These are phyloP conservation scores for Cerceris ruficornis DNA, from an alignment of 2,888 invertebrate species.

Conservation along the genomic window DNA sequence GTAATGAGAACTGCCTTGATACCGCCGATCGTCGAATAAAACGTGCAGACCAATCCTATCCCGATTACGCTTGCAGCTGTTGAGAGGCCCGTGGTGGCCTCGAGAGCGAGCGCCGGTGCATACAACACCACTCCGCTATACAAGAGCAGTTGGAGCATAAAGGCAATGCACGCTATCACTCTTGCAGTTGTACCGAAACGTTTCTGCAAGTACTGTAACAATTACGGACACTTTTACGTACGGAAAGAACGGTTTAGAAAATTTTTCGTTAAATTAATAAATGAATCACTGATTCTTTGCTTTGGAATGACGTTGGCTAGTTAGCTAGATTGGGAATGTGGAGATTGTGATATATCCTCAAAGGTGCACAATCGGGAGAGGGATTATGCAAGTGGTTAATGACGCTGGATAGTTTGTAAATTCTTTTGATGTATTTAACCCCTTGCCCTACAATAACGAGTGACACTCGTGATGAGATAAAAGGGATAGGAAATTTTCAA, in stretches of 20 bases:
- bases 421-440: too few species aligned
- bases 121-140: constrained; percentile 96
- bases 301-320: too few species aligned
- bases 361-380: too few species aligned
- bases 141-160: constrained; percentile 93
- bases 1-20: constrained; percentile 95
- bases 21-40: constrained; percentile 93
- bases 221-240: not conserved
- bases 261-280: not conserved
- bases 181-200: constrained; percentile 91
- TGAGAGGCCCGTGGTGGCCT: constrained; percentile 91
- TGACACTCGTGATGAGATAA: too few species aligned
- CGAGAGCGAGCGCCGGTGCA: constrained; percentile 94
- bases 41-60: constrained; percentile 90
- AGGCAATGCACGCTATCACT: constrained; percentile 91
- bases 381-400: too few species aligned
- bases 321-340: too few species aligned
- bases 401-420: too few species aligned
- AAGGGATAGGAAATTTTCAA: too few species aligned
- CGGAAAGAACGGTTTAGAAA: not conserved
- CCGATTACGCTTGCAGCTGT: constrained; percentile 87
- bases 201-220: constrained; percentile 90
- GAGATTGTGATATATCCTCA: too few species aligned
- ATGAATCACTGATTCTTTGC: too few species aligned
- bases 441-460: too few species aligned